Percentiles rank a stretch among this genome's conserved stretches.
Evolutionary conservation across 2,113 vertebrate genomes (phyloP).

Genomic region (Nesogale talazaci): DNA sequence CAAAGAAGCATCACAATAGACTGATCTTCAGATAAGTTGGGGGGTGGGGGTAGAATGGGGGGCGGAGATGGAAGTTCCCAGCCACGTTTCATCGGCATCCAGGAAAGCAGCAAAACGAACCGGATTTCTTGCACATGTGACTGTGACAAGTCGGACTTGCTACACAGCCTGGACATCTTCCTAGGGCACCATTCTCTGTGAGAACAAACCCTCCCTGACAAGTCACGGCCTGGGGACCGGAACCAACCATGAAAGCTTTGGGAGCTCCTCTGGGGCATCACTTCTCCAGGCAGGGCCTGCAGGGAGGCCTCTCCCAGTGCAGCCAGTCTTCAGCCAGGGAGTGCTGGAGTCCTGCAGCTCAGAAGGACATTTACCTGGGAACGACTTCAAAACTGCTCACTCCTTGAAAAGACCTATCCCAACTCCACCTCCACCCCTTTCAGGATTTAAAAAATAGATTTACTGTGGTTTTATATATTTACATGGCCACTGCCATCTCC

Average conservation of each 20-base stretch:
- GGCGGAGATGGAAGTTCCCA: too few species aligned
- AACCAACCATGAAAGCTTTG: not conserved
- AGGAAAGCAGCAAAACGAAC: too few species aligned
- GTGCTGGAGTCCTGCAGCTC: accelerated
- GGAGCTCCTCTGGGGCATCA: too few species aligned
- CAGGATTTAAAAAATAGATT: too few species aligned
- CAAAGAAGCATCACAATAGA: too few species aligned
- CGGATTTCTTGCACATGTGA: not conserved
- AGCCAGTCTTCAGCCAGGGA: not conserved
- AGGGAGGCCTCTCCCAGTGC: not conserved
- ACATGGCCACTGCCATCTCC: too few species aligned
- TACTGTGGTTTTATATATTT: too few species aligned
- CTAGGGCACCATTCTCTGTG: not conserved
- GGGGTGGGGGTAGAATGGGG: too few species aligned
- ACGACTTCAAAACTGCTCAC: not conserved
- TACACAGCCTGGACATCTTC: not conserved
- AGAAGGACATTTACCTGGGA: not conserved
- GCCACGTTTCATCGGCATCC: too few species aligned
- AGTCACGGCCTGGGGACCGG: not conserved
- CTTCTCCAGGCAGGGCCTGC: not conserved
- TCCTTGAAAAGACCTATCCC: not conserved
- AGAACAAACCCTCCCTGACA: not conserved
- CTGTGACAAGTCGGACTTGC: not conserved
- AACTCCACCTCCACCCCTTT: too few species aligned
- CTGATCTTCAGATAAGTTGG: too few species aligned